Percentiles rank a stretch among this genome's conserved stretches.
phyloP scores from a whole-genome alignment of 2,888 invertebrate genomes.

The Mimachlamys varia region DNA sequence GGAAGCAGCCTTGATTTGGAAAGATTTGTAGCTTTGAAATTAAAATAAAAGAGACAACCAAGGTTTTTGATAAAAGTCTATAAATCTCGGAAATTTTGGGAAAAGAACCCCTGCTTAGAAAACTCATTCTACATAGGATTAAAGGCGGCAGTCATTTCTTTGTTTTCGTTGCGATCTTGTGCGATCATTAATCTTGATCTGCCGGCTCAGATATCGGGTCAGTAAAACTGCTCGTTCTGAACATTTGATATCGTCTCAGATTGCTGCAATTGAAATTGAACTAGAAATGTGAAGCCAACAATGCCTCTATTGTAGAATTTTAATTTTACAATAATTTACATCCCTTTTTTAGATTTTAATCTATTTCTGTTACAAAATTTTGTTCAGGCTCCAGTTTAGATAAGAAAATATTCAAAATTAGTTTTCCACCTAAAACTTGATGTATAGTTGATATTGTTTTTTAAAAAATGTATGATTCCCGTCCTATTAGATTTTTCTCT shows the following conservation, averaged over 20 bases:
- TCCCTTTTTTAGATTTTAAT: background rate
- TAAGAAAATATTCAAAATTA: background rate
- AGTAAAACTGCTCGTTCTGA: background rate
- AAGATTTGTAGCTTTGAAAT: slow-evolving; percentile 16
- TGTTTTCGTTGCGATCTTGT: slow-evolving; percentile 1
- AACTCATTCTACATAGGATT: background rate
- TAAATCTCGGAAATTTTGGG: slow-evolving; percentile 19
- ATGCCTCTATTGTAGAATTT: background rate
- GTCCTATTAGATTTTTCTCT: no score
- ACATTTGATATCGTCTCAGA: background rate
- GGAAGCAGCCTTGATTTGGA: background rate
- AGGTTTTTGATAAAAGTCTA: slow-evolving; percentile 9
- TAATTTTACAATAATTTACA: background rate
- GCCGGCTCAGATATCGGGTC: background rate
- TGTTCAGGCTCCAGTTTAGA: background rate
- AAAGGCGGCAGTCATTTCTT: background rate
- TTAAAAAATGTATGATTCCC: no score
- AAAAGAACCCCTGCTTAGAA: slow-evolving; percentile 24
- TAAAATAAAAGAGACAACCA: slow-evolving; percentile 14
- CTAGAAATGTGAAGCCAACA: background rate
- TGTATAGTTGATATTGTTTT: no score
- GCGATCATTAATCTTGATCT: slow-evolving; percentile 22
- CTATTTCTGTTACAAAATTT: background rate
- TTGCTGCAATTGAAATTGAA: background rate
- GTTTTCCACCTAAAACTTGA: no score